Conservation (phyloP, 1,140 invertebrate genomes). For the Conopomorpha cramerella region DNA sequence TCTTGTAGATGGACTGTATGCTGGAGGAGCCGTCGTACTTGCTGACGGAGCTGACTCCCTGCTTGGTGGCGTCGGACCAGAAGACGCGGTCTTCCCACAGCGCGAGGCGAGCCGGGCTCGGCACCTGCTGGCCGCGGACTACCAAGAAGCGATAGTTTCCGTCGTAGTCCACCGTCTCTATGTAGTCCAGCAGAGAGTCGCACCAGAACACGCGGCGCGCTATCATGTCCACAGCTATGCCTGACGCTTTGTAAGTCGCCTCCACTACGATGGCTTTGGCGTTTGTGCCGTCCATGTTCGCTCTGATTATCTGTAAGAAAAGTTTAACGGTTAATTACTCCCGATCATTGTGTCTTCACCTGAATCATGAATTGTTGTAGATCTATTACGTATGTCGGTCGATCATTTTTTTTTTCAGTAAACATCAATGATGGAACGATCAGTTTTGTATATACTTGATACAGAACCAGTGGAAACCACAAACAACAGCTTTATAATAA, state of each 20-base stretch:
- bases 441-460: too few relatives aligned
- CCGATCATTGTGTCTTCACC: too few relatives aligned
- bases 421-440: too few relatives aligned
- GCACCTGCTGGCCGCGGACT: slow-evolving; percentile 81
- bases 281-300: slow-evolving; percentile 90
- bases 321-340: background rate
- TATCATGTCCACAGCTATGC: slow-evolving; percentile 85
- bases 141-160: slow-evolving; percentile 81
- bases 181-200: slow-evolving; percentile 94
- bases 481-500: background rate
- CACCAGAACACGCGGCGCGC: slow-evolving; percentile 93
- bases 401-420: too few relatives aligned
- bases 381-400: too few relatives aligned
- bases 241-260: slow-evolving; percentile 88
- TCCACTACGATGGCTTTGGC: slow-evolving; percentile 83
- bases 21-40: slow-evolving; percentile 82
- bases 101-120: slow-evolving; percentile 82
- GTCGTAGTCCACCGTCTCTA: slow-evolving; percentile 96
- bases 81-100: slow-evolving; percentile 91
- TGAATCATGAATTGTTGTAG: too few relatives aligned
- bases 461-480: too few relatives aligned
- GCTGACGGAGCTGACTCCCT: slow-evolving; percentile 89
- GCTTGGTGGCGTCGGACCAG: slow-evolving; percentile 96
- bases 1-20: slow-evolving; percentile 80
- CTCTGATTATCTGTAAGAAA: slow-evolving; percentile 68